Conservation (phyloP, 2,113 vertebrate genomes). For the Formicarius rufipectus region DNA sequence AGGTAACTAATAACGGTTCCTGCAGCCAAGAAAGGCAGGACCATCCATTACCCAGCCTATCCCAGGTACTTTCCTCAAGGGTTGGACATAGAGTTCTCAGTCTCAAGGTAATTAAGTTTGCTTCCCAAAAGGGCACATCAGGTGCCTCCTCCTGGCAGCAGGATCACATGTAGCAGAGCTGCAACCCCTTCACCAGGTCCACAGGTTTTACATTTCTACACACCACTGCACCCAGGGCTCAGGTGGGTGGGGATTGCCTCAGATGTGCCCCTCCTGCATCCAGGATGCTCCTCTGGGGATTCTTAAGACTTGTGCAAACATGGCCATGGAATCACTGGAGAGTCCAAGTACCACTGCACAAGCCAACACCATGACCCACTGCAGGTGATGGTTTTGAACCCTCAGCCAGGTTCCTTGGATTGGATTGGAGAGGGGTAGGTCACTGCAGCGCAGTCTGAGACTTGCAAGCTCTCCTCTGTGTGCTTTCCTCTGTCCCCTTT, state of each 20-base stretch:
- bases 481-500: neutral
- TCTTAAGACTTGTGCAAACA: neutral
- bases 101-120: neutral
- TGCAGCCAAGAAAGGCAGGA: neutral
- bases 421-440: neutral
- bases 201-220: too few relatives aligned
- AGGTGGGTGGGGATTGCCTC: neutral
- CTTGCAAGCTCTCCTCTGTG: neutral
- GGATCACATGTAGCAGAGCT: neutral
- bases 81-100: neutral
- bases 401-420: neutral
- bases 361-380: accelerated
- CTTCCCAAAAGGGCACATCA: neutral
- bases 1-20: neutral
- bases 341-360: neutral
- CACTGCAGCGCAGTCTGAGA: neutral
- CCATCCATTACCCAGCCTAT: neutral
- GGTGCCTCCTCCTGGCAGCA: neutral
- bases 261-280: neutral
- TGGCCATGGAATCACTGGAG: neutral
- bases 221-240: neutral
- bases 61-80: neutral
- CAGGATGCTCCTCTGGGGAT: neutral
- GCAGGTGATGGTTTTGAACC: neutral
- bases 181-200: neutral